Percentiles rank a stretch among this genome's conserved stretches.
Evolutionary conservation across 1,140 invertebrate species (phyloP).

Genomic region (Drosophila subpulchrella): DNA sequence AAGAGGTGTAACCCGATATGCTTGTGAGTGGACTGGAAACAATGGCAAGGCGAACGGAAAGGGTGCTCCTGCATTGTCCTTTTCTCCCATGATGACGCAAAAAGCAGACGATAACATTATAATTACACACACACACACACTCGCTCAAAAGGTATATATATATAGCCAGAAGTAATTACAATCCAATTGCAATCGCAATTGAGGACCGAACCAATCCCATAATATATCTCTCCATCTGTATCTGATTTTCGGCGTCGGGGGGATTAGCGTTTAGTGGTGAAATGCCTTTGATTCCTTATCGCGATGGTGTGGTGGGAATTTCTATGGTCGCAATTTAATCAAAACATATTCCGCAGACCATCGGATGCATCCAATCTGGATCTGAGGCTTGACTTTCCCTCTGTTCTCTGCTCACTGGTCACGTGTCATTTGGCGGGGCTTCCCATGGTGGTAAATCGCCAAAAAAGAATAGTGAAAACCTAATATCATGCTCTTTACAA

Average conservation of each 20-base stretch:
- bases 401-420: constrained; percentile 9
- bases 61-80: constrained; percentile 64
- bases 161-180: constrained; percentile 69
- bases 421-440: constrained; percentile 70
- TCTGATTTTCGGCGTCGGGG: constrained; percentile 44
- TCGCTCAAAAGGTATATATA: background rate
- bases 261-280: constrained; percentile 78
- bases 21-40: constrained; percentile 73
- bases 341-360: constrained; percentile 60
- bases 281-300: constrained; percentile 66
- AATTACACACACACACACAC: constrained; percentile 53
- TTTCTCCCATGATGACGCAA: constrained; percentile 63
- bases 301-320: constrained; percentile 45
- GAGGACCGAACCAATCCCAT: constrained; percentile 62
- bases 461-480: constrained; percentile 32
- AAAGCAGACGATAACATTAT: constrained; percentile 70
- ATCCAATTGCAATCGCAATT: constrained; percentile 72
- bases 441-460: constrained; percentile 46
- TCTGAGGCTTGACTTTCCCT: constrained; percentile 63
- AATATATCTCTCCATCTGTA: constrained; percentile 29
- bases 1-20: constrained; percentile 72
- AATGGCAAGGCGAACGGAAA: constrained; percentile 52
- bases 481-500: constrained; percentile 58
- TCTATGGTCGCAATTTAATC: constrained; percentile 65
- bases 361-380: constrained; percentile 42